These are phyloP conservation scores for Neolamprologus cancellatus DNA, from an alignment of 2,113 vertebrate genomes.

Conservation along the genomic window DNA sequence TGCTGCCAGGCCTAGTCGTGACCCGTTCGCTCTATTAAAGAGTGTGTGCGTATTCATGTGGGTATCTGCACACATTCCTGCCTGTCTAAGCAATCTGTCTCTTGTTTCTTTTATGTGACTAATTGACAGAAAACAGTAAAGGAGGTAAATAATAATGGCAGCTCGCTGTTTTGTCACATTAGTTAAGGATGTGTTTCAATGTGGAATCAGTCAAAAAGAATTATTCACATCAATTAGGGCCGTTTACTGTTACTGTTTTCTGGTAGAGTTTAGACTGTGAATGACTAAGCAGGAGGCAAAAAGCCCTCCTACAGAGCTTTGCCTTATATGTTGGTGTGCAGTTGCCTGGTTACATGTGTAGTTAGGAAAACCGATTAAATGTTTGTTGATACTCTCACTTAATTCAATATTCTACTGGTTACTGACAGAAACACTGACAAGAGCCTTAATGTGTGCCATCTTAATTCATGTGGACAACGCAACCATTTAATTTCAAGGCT, in stretches of 20 bases:
- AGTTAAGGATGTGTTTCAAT: neutral
- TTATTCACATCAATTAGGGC: neutral
- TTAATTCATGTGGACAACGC: neutral
- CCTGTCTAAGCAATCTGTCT: neutral
- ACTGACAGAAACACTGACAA: neutral
- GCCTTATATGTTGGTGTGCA: conserved; percentile 1
- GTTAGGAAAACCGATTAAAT: conserved; percentile 16
- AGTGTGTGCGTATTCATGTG: neutral
- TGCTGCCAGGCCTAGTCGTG: neutral
- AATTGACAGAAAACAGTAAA: neutral
- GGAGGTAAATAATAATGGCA: conserved; percentile 16
- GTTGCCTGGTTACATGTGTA: conserved; percentile 54
- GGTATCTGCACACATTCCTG: neutral
- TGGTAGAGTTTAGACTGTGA: neutral
- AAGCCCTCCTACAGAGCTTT: conserved; percentile 6
- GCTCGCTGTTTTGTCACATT: neutral
- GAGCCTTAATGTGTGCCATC: neutral
- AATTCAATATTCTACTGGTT: neutral
- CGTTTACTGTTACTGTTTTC: neutral
- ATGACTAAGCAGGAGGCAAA: conserved; percentile 6
- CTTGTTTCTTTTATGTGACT: neutral
- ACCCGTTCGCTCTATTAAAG: neutral
- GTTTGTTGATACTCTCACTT: conserved; percentile 14
- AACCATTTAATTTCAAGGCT: neutral
- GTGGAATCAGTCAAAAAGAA: neutral